Base-by-base conservation (phyloP, 2,888 invertebrate genomes). In the Chymomyza caudatula region DNA sequence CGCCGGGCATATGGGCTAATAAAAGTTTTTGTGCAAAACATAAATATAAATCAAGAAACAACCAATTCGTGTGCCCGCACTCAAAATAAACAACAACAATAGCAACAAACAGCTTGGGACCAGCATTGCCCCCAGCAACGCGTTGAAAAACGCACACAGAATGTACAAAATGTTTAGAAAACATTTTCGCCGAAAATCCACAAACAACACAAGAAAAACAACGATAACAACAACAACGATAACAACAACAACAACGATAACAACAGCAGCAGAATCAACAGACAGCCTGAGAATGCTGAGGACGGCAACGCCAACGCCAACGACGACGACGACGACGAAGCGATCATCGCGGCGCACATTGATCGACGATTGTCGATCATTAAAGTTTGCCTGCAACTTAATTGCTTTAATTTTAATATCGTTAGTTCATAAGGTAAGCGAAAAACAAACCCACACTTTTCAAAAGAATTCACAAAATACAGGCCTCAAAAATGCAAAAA, bases 101-200 rank as follows among this genome's bases (percentile, higher is more conserved):
- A n/a, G n/a, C n/a, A n/a, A n/a, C 63, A 65, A 60, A 47, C 63
- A 63, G 19, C 1, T 52, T 23, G 23, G 23, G 2, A 37, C n/a
- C 54, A 29, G 22, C 37, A 29, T 54, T 25, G 65, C 68, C 63
- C 63, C 55, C 67, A 63, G 58, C 69, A 63, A 57, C 61, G 70
- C 66, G 63, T 62, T 61, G 47, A 55, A 61, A 65, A 68, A 75
- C 72, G 71, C 71, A 68, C 60, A 61, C 73, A 86, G 73, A 78
- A 88, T 88, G 88, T 85, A 84, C 77, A 90, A 87, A 90, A 89
- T 90, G 90, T 90, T 89, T 83, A 89, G 88, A 77, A 89, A 90
- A 89, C 89, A 90, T 85, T 89, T 87, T 85, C 88, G 90, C 72
- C 88, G 90, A 88, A 90, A 89, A 89, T 82, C 85, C 71, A 71